phyloP scores from a whole-genome alignment of 2,113 vertebrate genomes.

The Fulmarus glacialis region DNA sequence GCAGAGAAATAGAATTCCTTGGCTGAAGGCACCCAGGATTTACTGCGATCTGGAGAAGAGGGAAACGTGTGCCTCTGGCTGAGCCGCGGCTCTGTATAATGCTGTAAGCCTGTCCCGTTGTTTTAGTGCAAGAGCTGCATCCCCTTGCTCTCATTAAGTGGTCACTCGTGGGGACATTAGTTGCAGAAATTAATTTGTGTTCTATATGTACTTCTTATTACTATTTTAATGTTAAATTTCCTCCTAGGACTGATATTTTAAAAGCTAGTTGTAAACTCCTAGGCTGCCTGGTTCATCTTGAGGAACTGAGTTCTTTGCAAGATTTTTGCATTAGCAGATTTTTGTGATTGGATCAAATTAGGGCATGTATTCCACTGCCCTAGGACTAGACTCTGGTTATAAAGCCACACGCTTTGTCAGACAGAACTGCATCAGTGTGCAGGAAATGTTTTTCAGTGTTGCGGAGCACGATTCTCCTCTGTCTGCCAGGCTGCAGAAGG shows the following conservation, averaged over 20 bases:
- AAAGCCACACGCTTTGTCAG: background rate
- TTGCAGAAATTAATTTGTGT: background rate
- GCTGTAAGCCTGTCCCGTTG: background rate
- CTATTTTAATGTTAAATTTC: background rate
- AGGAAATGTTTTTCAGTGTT: background rate
- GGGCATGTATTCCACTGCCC: background rate
- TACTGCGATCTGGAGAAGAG: background rate
- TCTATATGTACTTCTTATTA: background rate
- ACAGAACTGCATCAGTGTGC: background rate
- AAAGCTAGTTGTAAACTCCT: background rate
- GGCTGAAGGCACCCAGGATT: background rate
- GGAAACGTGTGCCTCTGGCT: background rate
- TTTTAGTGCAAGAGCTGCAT: background rate
- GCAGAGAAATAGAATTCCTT: slow-evolving; percentile 28
- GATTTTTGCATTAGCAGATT: background rate
- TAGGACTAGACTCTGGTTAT: background rate
- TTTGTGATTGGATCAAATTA: background rate
- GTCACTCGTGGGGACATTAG: background rate
- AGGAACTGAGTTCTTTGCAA: background rate
- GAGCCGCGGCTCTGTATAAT: background rate
- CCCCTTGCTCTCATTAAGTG: background rate
- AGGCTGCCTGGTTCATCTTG: background rate
- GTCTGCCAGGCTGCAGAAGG: background rate
- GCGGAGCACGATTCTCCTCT: background rate
- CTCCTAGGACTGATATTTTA: background rate